Conservation (phyloP, 2,113 vertebrate species). For the Cheilinus undulatus region DNA sequence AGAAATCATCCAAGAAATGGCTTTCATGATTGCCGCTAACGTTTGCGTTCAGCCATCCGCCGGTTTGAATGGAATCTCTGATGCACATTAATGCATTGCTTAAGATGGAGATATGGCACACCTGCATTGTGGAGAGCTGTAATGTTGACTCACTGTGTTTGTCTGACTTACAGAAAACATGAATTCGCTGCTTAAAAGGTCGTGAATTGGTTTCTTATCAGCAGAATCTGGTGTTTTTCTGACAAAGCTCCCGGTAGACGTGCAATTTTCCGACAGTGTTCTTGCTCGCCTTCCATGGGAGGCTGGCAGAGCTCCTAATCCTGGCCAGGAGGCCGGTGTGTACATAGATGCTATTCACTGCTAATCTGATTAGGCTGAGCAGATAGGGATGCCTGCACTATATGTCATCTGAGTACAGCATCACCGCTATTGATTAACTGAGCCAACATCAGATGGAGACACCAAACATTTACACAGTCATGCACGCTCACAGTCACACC, state of each 20-base stretch:
- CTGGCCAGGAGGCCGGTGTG: constrained; percentile 64
- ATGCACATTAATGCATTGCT: constrained; percentile 43
- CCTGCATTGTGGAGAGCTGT: constrained; percentile 29
- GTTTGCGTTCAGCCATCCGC: constrained; percentile 65
- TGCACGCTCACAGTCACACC: constrained; percentile 1
- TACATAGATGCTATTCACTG: constrained; percentile 62
- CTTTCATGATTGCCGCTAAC: constrained; percentile 69
- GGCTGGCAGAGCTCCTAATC: constrained; percentile 59
- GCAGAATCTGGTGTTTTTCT: constrained; percentile 57
- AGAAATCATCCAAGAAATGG: constrained; percentile 64
- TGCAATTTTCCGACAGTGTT: constrained; percentile 17
- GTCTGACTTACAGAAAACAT: constrained; percentile 29
- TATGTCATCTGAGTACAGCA: constrained; percentile 66
- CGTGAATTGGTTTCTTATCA: constrained; percentile 65
- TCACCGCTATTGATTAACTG: constrained; percentile 68
- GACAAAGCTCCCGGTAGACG: constrained; percentile 39
- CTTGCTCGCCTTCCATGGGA: constrained; percentile 26
- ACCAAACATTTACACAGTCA: constrained; percentile 69
- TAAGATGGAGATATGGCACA: constrained; percentile 29
- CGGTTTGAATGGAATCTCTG: constrained; percentile 54
- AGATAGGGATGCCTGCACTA: constrained; percentile 63
- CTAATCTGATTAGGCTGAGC: constrained; percentile 72
- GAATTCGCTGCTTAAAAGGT: constrained; percentile 36
- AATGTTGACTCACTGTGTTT: neutral
- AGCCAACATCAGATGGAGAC: constrained; percentile 71